Base-by-base conservation (phyloP, 2,113 vertebrate species). In the Thunnus thynnus region DNA sequence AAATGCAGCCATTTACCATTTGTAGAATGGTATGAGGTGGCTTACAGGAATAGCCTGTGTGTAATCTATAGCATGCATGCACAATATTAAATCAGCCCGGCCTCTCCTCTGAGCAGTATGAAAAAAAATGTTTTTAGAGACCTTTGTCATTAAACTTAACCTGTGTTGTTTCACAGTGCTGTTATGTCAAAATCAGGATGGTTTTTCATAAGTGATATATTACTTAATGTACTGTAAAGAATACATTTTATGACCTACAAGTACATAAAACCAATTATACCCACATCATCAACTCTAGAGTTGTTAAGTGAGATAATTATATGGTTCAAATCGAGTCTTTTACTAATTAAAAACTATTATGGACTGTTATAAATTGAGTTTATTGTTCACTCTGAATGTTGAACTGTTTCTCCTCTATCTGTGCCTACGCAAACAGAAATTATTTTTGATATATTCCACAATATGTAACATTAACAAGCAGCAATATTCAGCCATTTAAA, bases 161-260 rank as follows among this genome's bases (percentile, higher is more conserved):
- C 36, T 41, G 36, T 41, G 36, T 41, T 41, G 36, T 41, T 60
- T 60, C 4, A 57, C 13, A 7, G 14, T 36, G 60, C 50, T 64
- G 41, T 41, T 62, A 22, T 55, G 22, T 66, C 32, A 46, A 65
- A 64, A 57, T 36, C 10, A 9, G 3, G 47, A 30, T 8, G n/a
- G 32, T 70, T 64, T 57, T 69, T 75, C 51, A 70, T 44, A 27
- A 70, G 16, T 44, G 13, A 73, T 63, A 50, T 10, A 63, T 69
- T 73, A 55, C 25, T 63, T 51, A 56, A 73, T 78, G 50, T 57
- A 54, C n/a, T 78, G 47, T 25, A 73, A 77, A 56, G 56, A 80
- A 71, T 54, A 63, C 4, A n/a, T 72, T 83, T 65, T 64, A 78
- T 66, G 27, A 65, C 44, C 51, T 76, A 83, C 50, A 82, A 64